Evolutionary conservation across 2,888 invertebrate genomes (phyloP).

Genomic region (Molorchus minor): DNA sequence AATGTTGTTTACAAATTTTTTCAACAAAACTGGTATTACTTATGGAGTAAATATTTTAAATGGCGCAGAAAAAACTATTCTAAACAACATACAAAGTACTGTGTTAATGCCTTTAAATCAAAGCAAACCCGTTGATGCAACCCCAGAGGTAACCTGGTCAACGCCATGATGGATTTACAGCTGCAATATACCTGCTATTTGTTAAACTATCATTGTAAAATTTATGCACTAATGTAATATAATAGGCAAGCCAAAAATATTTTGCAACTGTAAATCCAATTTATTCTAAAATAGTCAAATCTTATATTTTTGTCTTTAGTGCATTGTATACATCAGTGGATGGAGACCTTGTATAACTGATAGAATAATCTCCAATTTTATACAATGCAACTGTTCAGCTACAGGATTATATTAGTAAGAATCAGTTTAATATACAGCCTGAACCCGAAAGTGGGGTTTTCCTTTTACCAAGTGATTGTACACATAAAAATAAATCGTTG

Average conservation of each 20-base stretch:
- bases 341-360: constrained; percentile 1
- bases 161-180: no score
- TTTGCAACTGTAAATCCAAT: no score
- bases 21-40: constrained; percentile 3
- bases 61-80: not conserved
- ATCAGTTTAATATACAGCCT: not conserved
- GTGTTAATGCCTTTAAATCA: constrained; percentile 4
- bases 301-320: constrained; percentile 3
- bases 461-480: no score
- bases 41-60: not conserved
- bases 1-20: not conserved
- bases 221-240: no score
- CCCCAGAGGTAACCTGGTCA: constrained; percentile 4
- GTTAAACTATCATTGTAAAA: no score
- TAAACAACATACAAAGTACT: not conserved
- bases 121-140: not conserved
- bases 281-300: not conserved
- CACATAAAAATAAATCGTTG: no score
- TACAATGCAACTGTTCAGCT: constrained; percentile 6
- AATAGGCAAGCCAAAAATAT: no score
- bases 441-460: no score
- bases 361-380: not conserved
- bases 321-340: not conserved
- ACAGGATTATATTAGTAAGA: constrained; percentile 5
- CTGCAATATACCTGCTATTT: no score